phyloP scores from a whole-genome alignment of 2,113 vertebrate species.

The Callospermophilus lateralis region DNA sequence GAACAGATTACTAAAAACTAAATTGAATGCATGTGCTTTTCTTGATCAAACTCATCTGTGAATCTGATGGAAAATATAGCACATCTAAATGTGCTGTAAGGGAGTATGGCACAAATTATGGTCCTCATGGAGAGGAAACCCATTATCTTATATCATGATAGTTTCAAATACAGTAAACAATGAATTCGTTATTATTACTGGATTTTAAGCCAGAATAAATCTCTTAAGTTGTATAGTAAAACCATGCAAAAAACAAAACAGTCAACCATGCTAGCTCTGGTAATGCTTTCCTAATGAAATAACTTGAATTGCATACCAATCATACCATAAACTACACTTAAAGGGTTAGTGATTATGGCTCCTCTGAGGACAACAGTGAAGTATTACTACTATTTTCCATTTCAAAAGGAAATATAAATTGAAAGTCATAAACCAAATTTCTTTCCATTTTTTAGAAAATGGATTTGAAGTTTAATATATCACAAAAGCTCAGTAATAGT shows the following conservation, averaged over 20 bases:
- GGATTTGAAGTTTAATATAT: slow-evolving; percentile 56
- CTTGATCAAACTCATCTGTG: slow-evolving; percentile 28
- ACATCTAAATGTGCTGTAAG: not conserved
- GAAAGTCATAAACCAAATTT: slow-evolving; percentile 62
- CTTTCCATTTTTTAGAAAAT: slow-evolving; percentile 59
- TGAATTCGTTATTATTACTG: slow-evolving; percentile 48
- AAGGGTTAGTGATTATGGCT: slow-evolving; percentile 49
- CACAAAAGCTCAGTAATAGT: slow-evolving; percentile 39
- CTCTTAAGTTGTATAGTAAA: slow-evolving; percentile 4
- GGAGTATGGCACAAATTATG: slow-evolving; percentile 25
- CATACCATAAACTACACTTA: slow-evolving; percentile 60
- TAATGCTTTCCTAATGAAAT: slow-evolving; percentile 40
- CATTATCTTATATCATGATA: slow-evolving; percentile 36
- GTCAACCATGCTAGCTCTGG: not conserved
- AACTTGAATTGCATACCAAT: slow-evolving; percentile 61
- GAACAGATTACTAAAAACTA: slow-evolving; percentile 40
- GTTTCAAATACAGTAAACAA: slow-evolving; percentile 65
- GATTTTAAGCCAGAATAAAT: slow-evolving; percentile 70
- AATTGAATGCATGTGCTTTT: slow-evolving; percentile 4
- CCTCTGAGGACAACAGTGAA: slow-evolving; percentile 60
- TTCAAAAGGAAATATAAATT: slow-evolving; percentile 71
- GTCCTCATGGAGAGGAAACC: not conserved
- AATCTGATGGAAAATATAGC: slow-evolving; percentile 35
- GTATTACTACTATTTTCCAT: slow-evolving; percentile 52
- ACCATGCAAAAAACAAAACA: slow-evolving; percentile 19